These are phyloP conservation scores for Drosophila funebris DNA, from an alignment of 1,140 invertebrate species.

Conservation along the genomic window DNA sequence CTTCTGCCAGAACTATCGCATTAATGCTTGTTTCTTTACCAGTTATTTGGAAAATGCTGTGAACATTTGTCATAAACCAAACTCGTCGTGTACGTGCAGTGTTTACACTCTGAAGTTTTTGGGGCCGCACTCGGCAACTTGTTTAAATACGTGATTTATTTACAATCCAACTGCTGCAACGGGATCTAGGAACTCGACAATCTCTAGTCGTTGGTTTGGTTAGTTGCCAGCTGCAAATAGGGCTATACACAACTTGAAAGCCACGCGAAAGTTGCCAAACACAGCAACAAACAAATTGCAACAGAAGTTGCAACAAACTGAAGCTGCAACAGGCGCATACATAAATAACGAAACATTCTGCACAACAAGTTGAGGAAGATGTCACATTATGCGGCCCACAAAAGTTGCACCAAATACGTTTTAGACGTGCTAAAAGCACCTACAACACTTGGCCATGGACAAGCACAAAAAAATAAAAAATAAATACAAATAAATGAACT, in stretches of 20 bases:
- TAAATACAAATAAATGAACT: too few species aligned
- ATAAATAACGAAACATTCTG: constrained; percentile 76
- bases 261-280: constrained; percentile 55
- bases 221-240: constrained; percentile 19
- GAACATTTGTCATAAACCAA: constrained; percentile 78
- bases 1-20: background rate
- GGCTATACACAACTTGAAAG: constrained; percentile 32
- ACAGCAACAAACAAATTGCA: constrained; percentile 64
- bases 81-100: constrained; percentile 73
- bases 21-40: constrained; percentile 13
- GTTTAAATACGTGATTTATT: constrained; percentile 82
- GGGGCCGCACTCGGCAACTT: constrained; percentile 61
- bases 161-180: constrained; percentile 62
- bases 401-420: constrained; percentile 63
- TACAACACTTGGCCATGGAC: constrained; percentile 23
- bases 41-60: constrained; percentile 31
- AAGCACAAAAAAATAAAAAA: background rate
- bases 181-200: constrained; percentile 30
- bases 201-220: constrained; percentile 37
- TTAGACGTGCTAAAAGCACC: constrained; percentile 62
- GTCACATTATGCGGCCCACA: constrained; percentile 71
- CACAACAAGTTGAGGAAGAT: constrained; percentile 58
- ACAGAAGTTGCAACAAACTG: constrained; percentile 60
- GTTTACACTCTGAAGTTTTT: constrained; percentile 69
- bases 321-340: constrained; percentile 73